phyloP scores from a whole-genome alignment of 2,113 vertebrate species.

The Murina feae region DNA sequence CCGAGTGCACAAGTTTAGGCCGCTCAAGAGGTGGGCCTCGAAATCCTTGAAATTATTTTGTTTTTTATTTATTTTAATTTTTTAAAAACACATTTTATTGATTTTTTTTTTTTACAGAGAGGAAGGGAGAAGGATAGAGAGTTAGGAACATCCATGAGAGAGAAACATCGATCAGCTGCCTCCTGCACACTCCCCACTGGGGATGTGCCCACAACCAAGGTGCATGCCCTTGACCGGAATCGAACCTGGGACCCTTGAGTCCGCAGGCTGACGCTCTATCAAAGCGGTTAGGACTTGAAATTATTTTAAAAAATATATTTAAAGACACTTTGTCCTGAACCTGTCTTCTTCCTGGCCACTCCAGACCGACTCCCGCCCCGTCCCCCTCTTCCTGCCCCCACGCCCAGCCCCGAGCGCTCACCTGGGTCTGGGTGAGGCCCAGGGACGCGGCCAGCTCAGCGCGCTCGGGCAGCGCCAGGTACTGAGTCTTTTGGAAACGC shows the following conservation, averaged over 20 bases:
- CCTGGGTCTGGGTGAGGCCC: conserved; percentile 98
- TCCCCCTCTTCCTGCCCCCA: background rate
- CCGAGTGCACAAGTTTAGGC: background rate
- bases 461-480: conserved; percentile 95
- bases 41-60: background rate
- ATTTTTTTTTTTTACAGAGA: too few relatives aligned
- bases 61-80: too few relatives aligned
- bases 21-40: background rate
- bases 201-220: too few relatives aligned
- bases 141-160: too few relatives aligned
- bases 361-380: background rate
- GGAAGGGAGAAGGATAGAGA: too few relatives aligned
- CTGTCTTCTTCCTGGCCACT: background rate
- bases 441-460: conserved; percentile 96
- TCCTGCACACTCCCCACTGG: too few relatives aligned
- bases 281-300: too few relatives aligned
- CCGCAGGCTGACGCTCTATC: too few relatives aligned
- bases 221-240: too few relatives aligned
- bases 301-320: background rate
- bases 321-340: background rate
- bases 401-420: conserved; percentile 61
- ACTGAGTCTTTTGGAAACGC: conserved; percentile 98
- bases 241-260: too few relatives aligned
- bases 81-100: too few relatives aligned
- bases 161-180: too few relatives aligned